Evolutionary conservation across 1,140 invertebrate species (phyloP), one percentile per base, ranked within the genome.

Genomic region (Calephelis nemesis): DNA sequence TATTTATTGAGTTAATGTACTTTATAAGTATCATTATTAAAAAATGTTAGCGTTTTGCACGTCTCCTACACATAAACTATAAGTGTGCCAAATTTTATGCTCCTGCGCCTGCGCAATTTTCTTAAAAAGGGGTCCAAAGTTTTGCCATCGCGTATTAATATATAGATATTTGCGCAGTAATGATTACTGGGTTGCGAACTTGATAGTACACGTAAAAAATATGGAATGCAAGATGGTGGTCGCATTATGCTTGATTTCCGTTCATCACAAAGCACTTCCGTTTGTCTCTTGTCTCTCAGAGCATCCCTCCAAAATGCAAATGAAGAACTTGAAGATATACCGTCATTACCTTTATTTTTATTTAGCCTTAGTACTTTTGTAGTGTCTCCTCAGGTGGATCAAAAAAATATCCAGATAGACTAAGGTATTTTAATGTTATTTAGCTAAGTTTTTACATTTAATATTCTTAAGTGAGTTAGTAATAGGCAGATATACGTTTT

Each of bases 221-320:
- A 82, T 83, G 85, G 86, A 85, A 83, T 85, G 85, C 87, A 89
- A 84, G 82, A 88, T 87, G 85, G 73, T 79, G 81, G 75, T 79
- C 80, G 81, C 85, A 84, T 91, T 91, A 81, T 91, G 82, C 74
- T 78, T 78, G 75, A 75, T 85, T 88, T 91, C 89, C 89, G 89
- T 75, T 79, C 65, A 47, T 68, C 74, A 91, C 87, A 91, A 91
- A 87, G 83, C 69, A 70, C 78, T 89, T 91, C 89, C 89, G 87
- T 77, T 82, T 85, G 83, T 91, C 88, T 88, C 83, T 84, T 83
- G 80, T 88, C 75, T 85, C 83, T 82, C 75, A 75, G 82, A 86
- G 78, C 85, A 90, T 89, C 86, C 81, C 84, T 77, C 72, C 72
- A 69, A 79, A 82, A 88, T 88, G 86, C 85, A 91, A 87, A 84